Evolutionary conservation across 2,888 invertebrate species (phyloP), one percentile per base, ranked within the genome.

Genomic region (Diaprepes abbreviatus): DNA sequence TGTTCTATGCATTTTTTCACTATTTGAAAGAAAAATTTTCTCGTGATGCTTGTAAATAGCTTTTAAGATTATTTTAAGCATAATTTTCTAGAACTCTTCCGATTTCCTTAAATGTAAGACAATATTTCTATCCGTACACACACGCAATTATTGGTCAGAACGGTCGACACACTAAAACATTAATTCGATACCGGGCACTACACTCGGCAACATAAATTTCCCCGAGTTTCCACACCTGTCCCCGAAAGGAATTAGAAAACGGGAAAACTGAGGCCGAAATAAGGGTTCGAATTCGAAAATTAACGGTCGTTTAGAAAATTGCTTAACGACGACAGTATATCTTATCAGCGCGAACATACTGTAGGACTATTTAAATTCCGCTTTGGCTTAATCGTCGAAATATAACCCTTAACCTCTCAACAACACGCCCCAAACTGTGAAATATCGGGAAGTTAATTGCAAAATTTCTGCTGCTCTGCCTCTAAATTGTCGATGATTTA

Each of bases 341-440:
- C 73, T 74, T 72, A 58, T 67, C 67, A 70, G 69, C 57, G 64
- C 62, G 64, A 73, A 73, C 74, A 72, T 72, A 70, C 70, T 73
- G 72, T 63, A 72, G 73, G 70, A 72, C 73, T 74, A 72, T 74
- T 74, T 74, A 74, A 74, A 74, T 74, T 74, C 74, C 74, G 62
- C 66, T 74, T 73, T 73, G 71, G 73, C 74, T 73, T 74, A 74
- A 74, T 74, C 71, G 73, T 71, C 71, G 73, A 74, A 74, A 74
- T 73, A 73, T 73, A 74, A 74, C 74, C 74, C 74, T 74, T 74
- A 74, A 73, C 74, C 73, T 74, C 71, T 74, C 74, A 73, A 50
- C 74, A 66, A 66, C 74, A 73, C 72, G 65, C 74, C 70, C 72
- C 74, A 68, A 70, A 72, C 63, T 58, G 71, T 71, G 71, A 74